phyloP scores from a whole-genome alignment of 2,888 invertebrate species.

The Mesorhabditis sp. region DNA sequence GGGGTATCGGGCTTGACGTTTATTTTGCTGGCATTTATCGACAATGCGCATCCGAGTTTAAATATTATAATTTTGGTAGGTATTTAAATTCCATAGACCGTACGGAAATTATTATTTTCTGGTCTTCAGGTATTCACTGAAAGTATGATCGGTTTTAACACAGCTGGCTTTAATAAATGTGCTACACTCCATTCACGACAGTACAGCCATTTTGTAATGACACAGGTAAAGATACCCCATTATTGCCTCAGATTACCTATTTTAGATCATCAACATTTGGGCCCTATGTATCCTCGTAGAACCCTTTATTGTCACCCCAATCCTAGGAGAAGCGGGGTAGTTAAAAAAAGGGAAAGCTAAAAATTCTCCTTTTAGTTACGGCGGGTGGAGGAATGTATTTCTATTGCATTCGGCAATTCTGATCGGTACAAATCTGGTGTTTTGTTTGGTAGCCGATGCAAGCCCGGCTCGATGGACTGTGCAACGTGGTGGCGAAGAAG shows the following conservation, averaged over 20 bases:
- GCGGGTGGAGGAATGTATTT: slow-evolving; percentile 33
- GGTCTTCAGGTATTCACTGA: slow-evolving; percentile 25
- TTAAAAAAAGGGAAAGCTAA: neutral
- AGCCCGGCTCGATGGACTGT: slow-evolving; percentile 23
- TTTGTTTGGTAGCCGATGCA: slow-evolving; percentile 28
- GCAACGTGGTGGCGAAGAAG: no score
- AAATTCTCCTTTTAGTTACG: slow-evolving; percentile 17
- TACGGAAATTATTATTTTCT: neutral
- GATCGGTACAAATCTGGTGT: slow-evolving; percentile 22
- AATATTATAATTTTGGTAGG: slow-evolving; percentile 27
- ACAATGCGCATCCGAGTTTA: slow-evolving; percentile 20
- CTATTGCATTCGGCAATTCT: slow-evolving; percentile 27
- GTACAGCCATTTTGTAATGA: slow-evolving; percentile 30
- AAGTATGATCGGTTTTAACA: slow-evolving; percentile 32
- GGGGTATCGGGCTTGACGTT: slow-evolving; percentile 25
- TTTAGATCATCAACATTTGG: slow-evolving; percentile 34
- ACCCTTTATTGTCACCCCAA: slow-evolving; percentile 30
- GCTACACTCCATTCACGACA: slow-evolving; percentile 31
- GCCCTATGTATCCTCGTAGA: slow-evolving; percentile 30
- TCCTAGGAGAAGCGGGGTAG: slow-evolving; percentile 27
- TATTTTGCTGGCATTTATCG: slow-evolving; percentile 27
- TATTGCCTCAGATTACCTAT: neutral
- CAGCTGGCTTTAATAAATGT: slow-evolving; percentile 38
- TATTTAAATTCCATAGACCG: neutral
- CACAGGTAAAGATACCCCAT: slow-evolving; percentile 14